These are phyloP conservation scores for Enteromius unitaeniatus DNA, from an alignment of 2,797 vertebrate species.

Conservation along the genomic window DNA sequence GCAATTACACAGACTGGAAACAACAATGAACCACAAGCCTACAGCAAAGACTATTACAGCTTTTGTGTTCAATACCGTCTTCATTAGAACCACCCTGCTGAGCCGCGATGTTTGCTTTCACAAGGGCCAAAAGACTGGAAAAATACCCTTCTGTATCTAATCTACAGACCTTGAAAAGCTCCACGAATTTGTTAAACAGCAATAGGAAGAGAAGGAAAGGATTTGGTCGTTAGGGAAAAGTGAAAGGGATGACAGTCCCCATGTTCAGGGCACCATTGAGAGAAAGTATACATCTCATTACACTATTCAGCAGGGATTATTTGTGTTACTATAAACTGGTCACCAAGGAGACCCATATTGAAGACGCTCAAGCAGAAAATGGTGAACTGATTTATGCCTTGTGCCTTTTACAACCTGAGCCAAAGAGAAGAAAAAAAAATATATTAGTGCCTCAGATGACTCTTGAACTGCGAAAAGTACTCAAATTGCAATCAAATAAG, in stretches of 20 bases:
- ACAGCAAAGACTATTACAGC: constrained; percentile 7
- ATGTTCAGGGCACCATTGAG: background rate
- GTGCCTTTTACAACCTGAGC: constrained; percentile 1
- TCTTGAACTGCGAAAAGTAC: background rate
- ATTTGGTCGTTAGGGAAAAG: constrained; percentile 3
- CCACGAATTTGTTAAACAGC: background rate
- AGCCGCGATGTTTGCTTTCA: constrained; percentile 28
- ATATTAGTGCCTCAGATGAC: background rate
- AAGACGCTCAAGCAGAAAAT: constrained; percentile 47
- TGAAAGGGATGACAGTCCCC: background rate
- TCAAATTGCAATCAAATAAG: background rate
- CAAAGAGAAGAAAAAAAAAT: background rate
- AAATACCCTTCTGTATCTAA: constrained; percentile 14
- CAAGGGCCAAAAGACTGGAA: background rate
- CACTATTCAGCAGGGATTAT: constrained; percentile 45
- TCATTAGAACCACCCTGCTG: constrained; percentile 29
- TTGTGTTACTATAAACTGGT: constrained; percentile 53
- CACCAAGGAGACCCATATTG: constrained; percentile 53
- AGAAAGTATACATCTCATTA: constrained; percentile 46
- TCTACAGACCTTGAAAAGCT: constrained; percentile 9
- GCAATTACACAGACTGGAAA: background rate
- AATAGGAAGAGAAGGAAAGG: constrained; percentile 3
- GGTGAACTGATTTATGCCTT: constrained; percentile 26
- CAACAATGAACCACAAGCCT: background rate
- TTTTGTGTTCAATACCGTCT: constrained; percentile 17